Base-by-base conservation (phyloP, 2,113 vertebrate genomes). In the Xiphorhynchus elegans region DNA sequence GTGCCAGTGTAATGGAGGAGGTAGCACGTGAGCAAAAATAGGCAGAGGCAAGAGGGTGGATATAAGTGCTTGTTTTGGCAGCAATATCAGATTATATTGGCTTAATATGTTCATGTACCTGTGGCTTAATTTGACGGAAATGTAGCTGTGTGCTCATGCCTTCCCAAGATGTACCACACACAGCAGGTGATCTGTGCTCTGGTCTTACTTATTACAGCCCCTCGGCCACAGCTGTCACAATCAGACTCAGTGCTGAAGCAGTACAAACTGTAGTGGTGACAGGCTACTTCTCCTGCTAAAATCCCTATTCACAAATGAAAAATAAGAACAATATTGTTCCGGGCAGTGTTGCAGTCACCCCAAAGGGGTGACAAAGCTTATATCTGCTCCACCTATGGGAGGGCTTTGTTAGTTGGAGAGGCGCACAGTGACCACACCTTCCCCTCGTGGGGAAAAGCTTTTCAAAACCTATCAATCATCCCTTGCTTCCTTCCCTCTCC, bases 401-500 rank as follows among this genome's bases (percentile, higher is more conserved):
- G 73, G 56, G 69, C 89, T 96, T 94, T 95, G 92, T 94, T 60
- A 77, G 76, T 63, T 63, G 80, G 37, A 72, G 84, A 91, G 80
- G 33, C 4, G 2, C 49, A 35, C 37, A 84, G 55, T 19, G 69
- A 93, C 84, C 82, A 85, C 79, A 94, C 73, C 90, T 94, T 88
- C 76, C 88, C 76, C 85, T 88, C 1, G 3, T 2, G 0, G 73
- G 53, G 49, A 75, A 94, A 90, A 90, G 77, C 83, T 88, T 93
- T 89, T 78, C 46, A 87, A 91, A 87, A 78, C 62, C 82, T 70
- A 89, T 93, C 92, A 89, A 86, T 93, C 94, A 88, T 78, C 33
- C 80, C 58, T 70, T 39, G 49, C 70, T 97, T 93, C 87, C 86
- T 88, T 94, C 53, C 70, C 60, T 94, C 92, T 91, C 31, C 82